These are phyloP conservation scores for Metaphire vulgaris DNA, from an alignment of 1,140 invertebrate genomes.

Conservation along the genomic window DNA sequence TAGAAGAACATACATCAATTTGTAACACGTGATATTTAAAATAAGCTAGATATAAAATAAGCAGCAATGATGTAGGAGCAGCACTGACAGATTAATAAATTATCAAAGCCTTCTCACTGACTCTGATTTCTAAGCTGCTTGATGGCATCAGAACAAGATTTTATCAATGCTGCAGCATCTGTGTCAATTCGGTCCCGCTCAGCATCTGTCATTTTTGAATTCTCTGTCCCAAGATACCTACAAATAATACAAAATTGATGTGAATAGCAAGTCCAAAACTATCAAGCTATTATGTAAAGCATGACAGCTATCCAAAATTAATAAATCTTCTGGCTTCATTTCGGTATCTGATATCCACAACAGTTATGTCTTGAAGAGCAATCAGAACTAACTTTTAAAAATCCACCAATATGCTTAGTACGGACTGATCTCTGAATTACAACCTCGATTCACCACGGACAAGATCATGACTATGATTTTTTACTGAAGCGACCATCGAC, in stretches of 20 bases:
- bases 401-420: not conserved
- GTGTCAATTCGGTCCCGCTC: conserved; percentile 78
- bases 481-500: not conserved
- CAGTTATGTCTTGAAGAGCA: not conserved
- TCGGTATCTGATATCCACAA: conserved; percentile 1
- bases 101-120: too few relatives aligned
- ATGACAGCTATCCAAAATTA: not conserved
- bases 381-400: not conserved
- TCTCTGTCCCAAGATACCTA: conserved; percentile 47
- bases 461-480: not conserved
- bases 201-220: conserved; percentile 66
- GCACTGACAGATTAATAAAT: too few relatives aligned
- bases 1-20: too few relatives aligned
- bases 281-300: conserved; percentile 1
- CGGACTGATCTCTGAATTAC: not conserved
- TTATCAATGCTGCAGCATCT: conserved; percentile 75
- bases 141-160: conserved; percentile 68
- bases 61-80: too few relatives aligned
- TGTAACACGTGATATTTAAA: too few relatives aligned
- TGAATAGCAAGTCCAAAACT: too few relatives aligned
- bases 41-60: too few relatives aligned
- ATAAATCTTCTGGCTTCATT: too few relatives aligned
- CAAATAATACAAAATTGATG: too few relatives aligned
- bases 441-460: not conserved
- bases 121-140: conserved; percentile 65